Conservation (phyloP, 2,797 vertebrate genomes). For the Microcaecilia unicolor region DNA sequence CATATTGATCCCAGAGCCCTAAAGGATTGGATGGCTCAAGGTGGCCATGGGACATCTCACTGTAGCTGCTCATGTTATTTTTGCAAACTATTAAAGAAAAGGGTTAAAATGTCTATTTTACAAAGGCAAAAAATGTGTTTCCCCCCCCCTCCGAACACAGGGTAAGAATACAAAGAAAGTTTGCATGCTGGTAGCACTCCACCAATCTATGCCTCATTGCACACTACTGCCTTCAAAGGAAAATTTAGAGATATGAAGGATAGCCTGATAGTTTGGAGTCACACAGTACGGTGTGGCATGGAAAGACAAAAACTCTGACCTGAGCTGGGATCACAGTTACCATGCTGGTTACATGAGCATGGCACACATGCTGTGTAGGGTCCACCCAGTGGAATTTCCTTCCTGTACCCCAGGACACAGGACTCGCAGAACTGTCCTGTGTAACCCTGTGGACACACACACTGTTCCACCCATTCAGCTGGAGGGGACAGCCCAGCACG, state of each 20-base stretch:
- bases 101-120: too few relatives aligned
- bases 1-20: too few relatives aligned
- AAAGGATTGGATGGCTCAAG: too few relatives aligned
- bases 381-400: constrained; percentile 46
- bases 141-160: too few relatives aligned
- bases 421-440: constrained; percentile 74
- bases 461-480: constrained; percentile 78
- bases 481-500: not conserved
- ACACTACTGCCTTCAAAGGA: rapidly evolving
- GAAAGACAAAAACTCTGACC: constrained; percentile 45
- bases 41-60: too few relatives aligned
- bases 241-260: not conserved
- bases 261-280: not conserved
- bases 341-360: constrained; percentile 80
- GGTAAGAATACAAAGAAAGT: not conserved
- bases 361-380: constrained; percentile 62
- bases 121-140: too few relatives aligned
- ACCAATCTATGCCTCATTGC: too few relatives aligned
- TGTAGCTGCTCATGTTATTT: too few relatives aligned
- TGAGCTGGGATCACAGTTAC: constrained; percentile 71
- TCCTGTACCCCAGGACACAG: constrained; percentile 68
- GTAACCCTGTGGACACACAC: constrained; percentile 69
- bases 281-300: too few relatives aligned
- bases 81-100: too few relatives aligned
- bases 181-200: too few relatives aligned